Base-by-base conservation (phyloP, 2,797 vertebrate species). In the Tapirus indicus region DNA sequence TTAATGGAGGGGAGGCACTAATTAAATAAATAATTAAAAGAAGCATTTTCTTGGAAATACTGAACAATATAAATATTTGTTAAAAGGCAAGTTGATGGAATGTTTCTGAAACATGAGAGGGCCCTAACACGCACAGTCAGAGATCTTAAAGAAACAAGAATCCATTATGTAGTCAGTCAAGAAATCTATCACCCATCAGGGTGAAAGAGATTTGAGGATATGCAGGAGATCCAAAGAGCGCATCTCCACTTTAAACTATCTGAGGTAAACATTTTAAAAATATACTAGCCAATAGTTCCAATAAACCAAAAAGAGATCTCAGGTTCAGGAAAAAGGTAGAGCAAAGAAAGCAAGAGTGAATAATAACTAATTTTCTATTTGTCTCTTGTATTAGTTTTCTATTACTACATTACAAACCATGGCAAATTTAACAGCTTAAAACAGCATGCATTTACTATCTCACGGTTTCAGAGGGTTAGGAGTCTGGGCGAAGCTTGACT, bases 11-110 rank as follows among this genome's bases (percentile, higher is more conserved):
- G 18, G 0, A n/a, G 0, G 2, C 16, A 41, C 1, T 62, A 25
- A 77, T 60, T 91, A 85, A 47, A 60, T n/a, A 38, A 79, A 35
- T 56, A 69, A 75, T n/a, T 88, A 41, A 49, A 87, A 86, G 58
- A 64, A 52, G 52, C 0, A 25, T 17, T 41, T 91, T 16, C 4
- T 49, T 62, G 3, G 56, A 75, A 80, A 80, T 75, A 88, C 0
- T 62, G 14, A 94, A 68, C 13, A 79, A 74, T 66, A 74, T 66
- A 80, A 75, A 85, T 49, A 83, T 62, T 54, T 62, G n/a, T 62
- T 72, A 27, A 56, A 2, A 32, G 4, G n/a, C 1, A 68, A 35
- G 1, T 86, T 49, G 25, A 86, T 5, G 21, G 27, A 84, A 71
- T 94, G 41, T 3, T 87, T 54, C 29, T 74, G 21, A 74, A 93